Base-by-base conservation (phyloP, 2,113 vertebrate genomes). In the Egretta garzetta region DNA sequence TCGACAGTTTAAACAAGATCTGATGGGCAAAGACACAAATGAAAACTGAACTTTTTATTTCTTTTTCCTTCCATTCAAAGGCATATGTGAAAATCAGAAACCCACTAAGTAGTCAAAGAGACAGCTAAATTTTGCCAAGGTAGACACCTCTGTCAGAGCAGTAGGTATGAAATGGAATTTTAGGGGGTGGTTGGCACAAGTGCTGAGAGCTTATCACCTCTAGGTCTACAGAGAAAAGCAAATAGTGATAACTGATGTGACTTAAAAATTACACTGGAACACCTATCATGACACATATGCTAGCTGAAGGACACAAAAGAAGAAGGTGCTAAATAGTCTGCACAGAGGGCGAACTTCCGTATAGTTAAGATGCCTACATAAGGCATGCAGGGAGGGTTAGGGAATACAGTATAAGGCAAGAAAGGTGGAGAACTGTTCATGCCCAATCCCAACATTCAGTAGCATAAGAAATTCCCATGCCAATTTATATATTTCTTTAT, bases 391-490 rank as follows among this genome's bases (percentile, higher is more conserved):
- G 14, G 13, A 66, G 2, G 7, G 4, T 4, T 7, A n/a, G 32
- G 18, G 49, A 90, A 41, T 18, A 67, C 10, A 45, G 6, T 3
- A 68, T 1, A 90, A 90, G 49, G 15, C 39, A 73, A 92, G 58
- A 43, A 70, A 28, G 3, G 24, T 52, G 27, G 18, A 41, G 41
- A 80, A 55, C 4, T 33, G 22, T 27, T 39, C 18, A 64, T 49
- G 10, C 14, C 5, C 19, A 63, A 19, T 33, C 21, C 32, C 43
- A 64, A 0, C 4, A 6, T 9, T 45, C 37, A n/a, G 12, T 3
- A 52, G 79, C 47, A 93, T 49, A 71, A 71, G 12, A 75, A 50
- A 88, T 33, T 72, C 41, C 16, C 6, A 37, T 66, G 33, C 2
- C 27, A 41, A 24, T 58, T 24, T 32, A 18, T 59, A 6, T 9